These are phyloP conservation scores for Synergus gifuensis DNA, from an alignment of 2,888 invertebrate genomes.

Conservation along the genomic window DNA sequence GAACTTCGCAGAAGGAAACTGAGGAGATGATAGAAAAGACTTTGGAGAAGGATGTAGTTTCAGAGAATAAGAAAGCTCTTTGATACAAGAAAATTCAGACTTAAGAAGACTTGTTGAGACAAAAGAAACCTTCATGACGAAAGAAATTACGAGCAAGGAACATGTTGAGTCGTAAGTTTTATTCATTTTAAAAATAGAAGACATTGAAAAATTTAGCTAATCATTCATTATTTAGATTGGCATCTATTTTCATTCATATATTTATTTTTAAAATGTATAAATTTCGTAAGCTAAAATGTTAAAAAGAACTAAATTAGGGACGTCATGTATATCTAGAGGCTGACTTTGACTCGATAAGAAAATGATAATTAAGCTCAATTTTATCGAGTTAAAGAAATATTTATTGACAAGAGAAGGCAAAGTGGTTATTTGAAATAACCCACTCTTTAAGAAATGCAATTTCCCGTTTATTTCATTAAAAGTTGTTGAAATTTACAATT, in stretches of 20 bases:
- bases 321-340: background rate
- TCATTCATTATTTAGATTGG: constrained; percentile 3
- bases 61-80: background rate
- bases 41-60: background rate
- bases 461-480: background rate
- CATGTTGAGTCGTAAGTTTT: background rate
- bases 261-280: background rate
- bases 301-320: background rate
- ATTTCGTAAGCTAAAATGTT: background rate
- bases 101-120: background rate
- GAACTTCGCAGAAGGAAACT: background rate
- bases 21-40: background rate
- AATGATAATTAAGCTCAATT: background rate
- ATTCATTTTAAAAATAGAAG: background rate
- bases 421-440: background rate
- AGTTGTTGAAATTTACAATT: constrained; percentile 4
- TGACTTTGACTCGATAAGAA: background rate
- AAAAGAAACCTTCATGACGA: background rate
- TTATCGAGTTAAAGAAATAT: background rate
- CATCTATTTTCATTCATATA: constrained; percentile 10
- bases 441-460: background rate
- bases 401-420: background rate
- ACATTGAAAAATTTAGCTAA: background rate
- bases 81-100: background rate
- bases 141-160: background rate